These are phyloP conservation scores for Athalia circularis DNA, from an alignment of 2,888 invertebrate species.

Conservation along the genomic window DNA sequence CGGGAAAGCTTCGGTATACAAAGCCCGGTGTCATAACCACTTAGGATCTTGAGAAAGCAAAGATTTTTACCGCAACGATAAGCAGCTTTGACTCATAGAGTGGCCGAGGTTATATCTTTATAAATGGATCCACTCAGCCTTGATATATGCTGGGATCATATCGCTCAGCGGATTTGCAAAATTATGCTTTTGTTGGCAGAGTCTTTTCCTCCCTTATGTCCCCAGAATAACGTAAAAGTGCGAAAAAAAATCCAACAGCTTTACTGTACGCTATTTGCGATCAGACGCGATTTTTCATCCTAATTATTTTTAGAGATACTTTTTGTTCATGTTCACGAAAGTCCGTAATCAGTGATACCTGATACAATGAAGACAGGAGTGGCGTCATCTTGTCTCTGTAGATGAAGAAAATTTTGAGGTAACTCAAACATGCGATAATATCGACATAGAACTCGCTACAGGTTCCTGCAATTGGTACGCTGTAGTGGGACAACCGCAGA, in stretches of 20 bases:
- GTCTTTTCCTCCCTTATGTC: constrained; percentile 36
- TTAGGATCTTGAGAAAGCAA: constrained; percentile 67
- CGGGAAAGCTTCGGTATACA: constrained; percentile 62
- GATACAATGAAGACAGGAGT: too few species aligned
- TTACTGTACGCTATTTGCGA: constrained; percentile 81
- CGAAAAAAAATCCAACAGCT: constrained; percentile 40
- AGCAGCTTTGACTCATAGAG: constrained; percentile 70
- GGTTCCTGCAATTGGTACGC: too few species aligned
- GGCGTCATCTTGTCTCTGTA: too few species aligned
- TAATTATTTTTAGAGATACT: too few species aligned
- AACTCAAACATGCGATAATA: too few species aligned
- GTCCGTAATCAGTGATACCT: too few species aligned
- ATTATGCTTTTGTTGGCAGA: constrained; percentile 54
- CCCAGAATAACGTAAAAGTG: constrained; percentile 42
- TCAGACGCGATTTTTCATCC: constrained; percentile 80
- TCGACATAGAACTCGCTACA: too few species aligned
- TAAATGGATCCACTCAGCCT: constrained; percentile 72
- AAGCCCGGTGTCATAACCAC: constrained; percentile 72
- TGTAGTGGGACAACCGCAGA: too few species aligned
- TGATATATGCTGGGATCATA: constrained; percentile 56
- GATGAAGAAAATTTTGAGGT: too few species aligned
- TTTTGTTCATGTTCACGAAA: too few species aligned
- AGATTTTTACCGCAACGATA: constrained; percentile 65
- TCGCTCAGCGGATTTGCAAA: constrained; percentile 69
- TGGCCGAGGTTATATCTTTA: constrained; percentile 72